phyloP scores from a whole-genome alignment of 2,113 vertebrate genomes.

The Rhabdornis inornatus region DNA sequence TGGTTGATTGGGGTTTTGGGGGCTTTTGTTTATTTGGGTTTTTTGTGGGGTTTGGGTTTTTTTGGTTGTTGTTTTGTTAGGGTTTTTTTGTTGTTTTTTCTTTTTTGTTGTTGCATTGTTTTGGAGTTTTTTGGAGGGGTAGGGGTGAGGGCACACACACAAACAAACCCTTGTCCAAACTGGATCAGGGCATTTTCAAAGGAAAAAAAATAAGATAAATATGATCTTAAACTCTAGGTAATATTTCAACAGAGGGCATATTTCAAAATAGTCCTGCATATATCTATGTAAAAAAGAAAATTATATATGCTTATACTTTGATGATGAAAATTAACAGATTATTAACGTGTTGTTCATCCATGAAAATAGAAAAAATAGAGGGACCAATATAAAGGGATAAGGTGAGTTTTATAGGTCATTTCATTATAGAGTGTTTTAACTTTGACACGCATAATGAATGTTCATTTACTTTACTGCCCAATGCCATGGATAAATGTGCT shows the following conservation, averaged over 20 bases:
- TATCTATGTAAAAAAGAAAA: not conserved
- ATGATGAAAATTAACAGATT: not conserved
- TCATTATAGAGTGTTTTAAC: not conserved
- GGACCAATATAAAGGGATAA: not conserved
- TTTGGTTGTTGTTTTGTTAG: not conserved
- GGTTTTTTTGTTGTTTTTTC: no score
- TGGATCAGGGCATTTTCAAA: not conserved
- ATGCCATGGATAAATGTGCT: not conserved
- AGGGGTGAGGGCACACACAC: fast-evolving
- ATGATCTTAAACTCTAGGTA: not conserved
- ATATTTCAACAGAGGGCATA: not conserved
- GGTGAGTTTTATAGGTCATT: not conserved
- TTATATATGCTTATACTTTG: not conserved
- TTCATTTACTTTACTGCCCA: not conserved
- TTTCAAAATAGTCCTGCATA: not conserved
- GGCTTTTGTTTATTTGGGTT: not conserved
- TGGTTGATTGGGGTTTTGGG: not conserved
- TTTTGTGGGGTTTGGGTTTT: not conserved
- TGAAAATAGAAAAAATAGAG: not conserved
- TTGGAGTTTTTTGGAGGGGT: fast-evolving
- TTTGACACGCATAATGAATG: not conserved
- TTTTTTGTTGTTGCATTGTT: not conserved
- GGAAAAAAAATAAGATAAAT: not conserved
- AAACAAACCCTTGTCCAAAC: not conserved
- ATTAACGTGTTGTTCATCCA: not conserved